These are phyloP conservation scores for Dascillus cervinus DNA, from an alignment of 2,888 invertebrate species.

Conservation along the genomic window DNA sequence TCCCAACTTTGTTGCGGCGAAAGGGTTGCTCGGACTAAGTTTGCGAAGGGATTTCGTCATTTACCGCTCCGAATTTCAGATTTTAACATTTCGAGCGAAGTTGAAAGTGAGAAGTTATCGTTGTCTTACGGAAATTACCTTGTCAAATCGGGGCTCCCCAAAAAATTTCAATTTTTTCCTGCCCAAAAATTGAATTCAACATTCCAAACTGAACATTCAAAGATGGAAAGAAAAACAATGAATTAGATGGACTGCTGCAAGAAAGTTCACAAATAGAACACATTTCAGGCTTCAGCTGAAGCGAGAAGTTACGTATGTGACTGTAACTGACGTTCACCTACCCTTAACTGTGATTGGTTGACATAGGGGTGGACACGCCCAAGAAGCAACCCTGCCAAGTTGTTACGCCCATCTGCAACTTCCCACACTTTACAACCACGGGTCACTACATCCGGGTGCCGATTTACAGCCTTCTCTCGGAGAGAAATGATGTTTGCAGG, in stretches of 20 bases:
- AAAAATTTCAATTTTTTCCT: too few species aligned
- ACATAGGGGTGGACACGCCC: constrained; percentile 27
- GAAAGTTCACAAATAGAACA: constrained; percentile 30
- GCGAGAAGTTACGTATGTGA: constrained; percentile 39
- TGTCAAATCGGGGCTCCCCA: too few species aligned
- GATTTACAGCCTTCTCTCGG: constrained; percentile 33
- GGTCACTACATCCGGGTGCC: constrained; percentile 38
- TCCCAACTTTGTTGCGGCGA: constrained; percentile 30
- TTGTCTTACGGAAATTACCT: too few species aligned
- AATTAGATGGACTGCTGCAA: constrained; percentile 20
- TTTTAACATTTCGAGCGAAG: constrained; percentile 1
- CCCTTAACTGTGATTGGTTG: constrained; percentile 28
- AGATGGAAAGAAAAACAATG: too few species aligned
- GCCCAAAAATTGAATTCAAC: too few species aligned
- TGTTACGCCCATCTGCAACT: constrained; percentile 41
- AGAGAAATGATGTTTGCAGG: constrained; percentile 20
- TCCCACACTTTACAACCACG: constrained; percentile 43
- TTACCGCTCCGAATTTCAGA: constrained; percentile 19
- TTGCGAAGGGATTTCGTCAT: constrained; percentile 33
- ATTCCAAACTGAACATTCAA: too few species aligned
- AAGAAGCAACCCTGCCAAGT: constrained; percentile 28
- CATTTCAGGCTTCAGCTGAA: constrained; percentile 36
- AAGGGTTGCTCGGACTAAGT: constrained; percentile 32
- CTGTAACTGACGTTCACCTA: constrained; percentile 36
- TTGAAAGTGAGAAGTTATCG: too few species aligned